Percentiles rank a stretch among this genome's conserved stretches.
Evolutionary conservation across 64 coral and sea anemone genomes (phyloP).

Genomic region (Trachythela sp.): DNA sequence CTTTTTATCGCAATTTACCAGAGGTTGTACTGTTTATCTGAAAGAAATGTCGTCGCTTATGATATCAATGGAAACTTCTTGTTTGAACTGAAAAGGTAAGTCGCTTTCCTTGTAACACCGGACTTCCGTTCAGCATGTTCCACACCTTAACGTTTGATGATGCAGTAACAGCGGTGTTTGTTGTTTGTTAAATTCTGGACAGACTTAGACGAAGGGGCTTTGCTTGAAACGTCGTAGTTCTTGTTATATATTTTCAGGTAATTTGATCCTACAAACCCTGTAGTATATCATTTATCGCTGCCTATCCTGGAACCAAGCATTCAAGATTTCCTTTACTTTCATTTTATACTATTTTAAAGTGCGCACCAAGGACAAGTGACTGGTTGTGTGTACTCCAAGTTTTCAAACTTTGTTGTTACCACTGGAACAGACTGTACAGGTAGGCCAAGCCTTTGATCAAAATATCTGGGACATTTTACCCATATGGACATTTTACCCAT

Average conservation of each 20-base stretch:
- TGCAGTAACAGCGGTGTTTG: no score
- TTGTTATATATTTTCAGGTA: no score
- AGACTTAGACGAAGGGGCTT: no score
- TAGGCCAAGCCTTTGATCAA: slow-evolving; percentile 13
- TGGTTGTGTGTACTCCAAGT: slow-evolving; percentile 91
- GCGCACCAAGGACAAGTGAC: slow-evolving; percentile 87
- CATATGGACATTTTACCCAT: no score
- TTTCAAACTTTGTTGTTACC: slow-evolving; percentile 82
- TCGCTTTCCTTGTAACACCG: neutral
- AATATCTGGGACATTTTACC: no score
- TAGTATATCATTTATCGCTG: neutral
- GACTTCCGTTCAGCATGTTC: no score
- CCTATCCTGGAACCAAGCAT: no score
- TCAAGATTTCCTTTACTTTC: no score
- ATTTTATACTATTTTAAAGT: slow-evolving; percentile 32
- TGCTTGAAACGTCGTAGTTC: no score
- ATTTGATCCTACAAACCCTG: no score
- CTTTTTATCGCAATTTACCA: neutral
- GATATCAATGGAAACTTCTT: slow-evolving; percentile 84
- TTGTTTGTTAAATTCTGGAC: no score
- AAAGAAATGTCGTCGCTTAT: slow-evolving; percentile 91
- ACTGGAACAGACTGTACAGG: slow-evolving; percentile 88
- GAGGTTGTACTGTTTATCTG: slow-evolving; percentile 87
- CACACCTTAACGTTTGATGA: no score
- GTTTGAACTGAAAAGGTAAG: slow-evolving; percentile 81